These are phyloP conservation scores for Chromoteleia sp. DNA, from an alignment of 2,888 invertebrate species.

Conservation along the genomic window DNA sequence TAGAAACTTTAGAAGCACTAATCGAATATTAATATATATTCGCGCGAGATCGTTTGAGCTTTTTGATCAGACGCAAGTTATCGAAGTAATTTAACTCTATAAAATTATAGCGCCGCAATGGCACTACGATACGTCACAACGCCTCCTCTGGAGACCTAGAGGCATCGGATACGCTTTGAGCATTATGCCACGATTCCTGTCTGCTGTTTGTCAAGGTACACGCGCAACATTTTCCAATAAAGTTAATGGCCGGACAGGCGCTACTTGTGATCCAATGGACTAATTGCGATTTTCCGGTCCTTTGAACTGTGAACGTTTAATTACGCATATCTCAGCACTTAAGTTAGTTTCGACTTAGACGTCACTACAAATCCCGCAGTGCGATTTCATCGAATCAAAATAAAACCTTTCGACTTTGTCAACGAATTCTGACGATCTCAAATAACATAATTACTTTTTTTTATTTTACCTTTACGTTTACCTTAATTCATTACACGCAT, in stretches of 20 bases:
- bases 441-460: too few species aligned
- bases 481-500: too few species aligned
- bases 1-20: slow-evolving; percentile 41
- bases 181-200: slow-evolving; percentile 57
- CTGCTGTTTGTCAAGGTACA: slow-evolving; percentile 60
- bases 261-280: slow-evolving; percentile 50
- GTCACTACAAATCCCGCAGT: not conserved
- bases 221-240: slow-evolving; percentile 57
- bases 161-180: slow-evolving; percentile 63
- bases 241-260: slow-evolving; percentile 52
- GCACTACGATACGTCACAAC: slow-evolving; percentile 40
- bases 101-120: slow-evolving; percentile 52
- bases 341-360: slow-evolving; percentile 42
- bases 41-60: slow-evolving; percentile 22
- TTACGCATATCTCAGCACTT: slow-evolving; percentile 60
- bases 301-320: slow-evolving; percentile 60
- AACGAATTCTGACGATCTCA: too few species aligned
- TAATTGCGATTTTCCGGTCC: slow-evolving; percentile 66
- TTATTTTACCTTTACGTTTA: too few species aligned
- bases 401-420: not conserved
- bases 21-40: slow-evolving; percentile 38
- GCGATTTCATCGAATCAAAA: not conserved
- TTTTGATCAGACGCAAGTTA: slow-evolving; percentile 48
- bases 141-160: slow-evolving; percentile 50
- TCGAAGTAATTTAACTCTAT: slow-evolving; percentile 49